These are phyloP conservation scores for Eudyptes chrysolophus DNA, from an alignment of 2,113 vertebrate species.

Conservation along the genomic window DNA sequence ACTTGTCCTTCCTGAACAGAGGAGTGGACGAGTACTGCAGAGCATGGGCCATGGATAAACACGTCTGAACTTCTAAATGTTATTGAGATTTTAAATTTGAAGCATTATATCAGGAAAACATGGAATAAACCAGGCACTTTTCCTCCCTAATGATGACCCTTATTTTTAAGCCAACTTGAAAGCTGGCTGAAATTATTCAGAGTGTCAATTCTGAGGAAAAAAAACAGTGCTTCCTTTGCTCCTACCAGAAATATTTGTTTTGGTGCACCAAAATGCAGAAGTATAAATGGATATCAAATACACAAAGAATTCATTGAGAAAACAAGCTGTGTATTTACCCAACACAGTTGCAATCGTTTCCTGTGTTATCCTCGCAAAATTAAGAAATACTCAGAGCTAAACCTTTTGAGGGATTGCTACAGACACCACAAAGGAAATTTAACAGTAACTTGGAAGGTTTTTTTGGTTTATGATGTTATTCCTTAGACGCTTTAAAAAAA, in stretches of 20 bases:
- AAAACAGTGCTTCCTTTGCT: background rate
- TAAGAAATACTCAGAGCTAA: constrained; percentile 1
- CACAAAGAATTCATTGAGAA: constrained; percentile 23
- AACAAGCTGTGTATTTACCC: background rate
- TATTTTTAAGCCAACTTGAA: background rate
- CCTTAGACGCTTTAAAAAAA: background rate
- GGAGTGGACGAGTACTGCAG: background rate
- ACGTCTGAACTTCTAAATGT: background rate
- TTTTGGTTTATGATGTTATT: background rate
- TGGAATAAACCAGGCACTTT: background rate
- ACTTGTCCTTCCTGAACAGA: background rate
- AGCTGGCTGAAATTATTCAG: background rate
- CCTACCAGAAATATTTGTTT: background rate
- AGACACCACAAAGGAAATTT: constrained; percentile 11
- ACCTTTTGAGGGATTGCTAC: constrained; percentile 18
- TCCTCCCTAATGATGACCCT: background rate
- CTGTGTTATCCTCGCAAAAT: constrained; percentile 25
- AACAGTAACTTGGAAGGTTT: background rate
- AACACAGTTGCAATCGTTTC: background rate
- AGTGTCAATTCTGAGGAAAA: background rate
- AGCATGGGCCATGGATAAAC: background rate
- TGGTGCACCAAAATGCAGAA: background rate
- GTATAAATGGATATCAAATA: background rate
- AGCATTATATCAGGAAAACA: background rate
- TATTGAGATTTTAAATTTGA: background rate